Base-by-base conservation (phyloP, 2,888 invertebrate species). In the Acanthosepion lycidas region DNA sequence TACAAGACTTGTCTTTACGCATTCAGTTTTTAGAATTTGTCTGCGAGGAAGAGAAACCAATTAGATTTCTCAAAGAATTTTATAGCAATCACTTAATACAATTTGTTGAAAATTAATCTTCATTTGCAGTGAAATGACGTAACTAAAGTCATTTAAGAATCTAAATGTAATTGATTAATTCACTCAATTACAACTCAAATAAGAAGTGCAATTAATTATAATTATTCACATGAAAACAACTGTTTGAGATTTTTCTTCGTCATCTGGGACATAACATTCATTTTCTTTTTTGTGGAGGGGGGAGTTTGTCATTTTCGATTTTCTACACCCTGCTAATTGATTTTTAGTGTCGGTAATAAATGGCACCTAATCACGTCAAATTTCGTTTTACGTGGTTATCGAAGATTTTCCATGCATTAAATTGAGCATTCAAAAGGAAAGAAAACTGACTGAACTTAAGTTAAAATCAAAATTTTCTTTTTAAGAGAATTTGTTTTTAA, bases 61-160 rank as follows among this genome's bases (percentile, higher is more conserved):
- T 78, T 78, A n/a, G 64, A 64, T 64, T 64, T 78, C 78, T 12
- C n/a, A n/a, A 33, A n/a, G n/a, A 78, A 78, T n/a, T n/a, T 78
- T n/a, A n/a, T 78, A 78, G 33, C 9, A 33, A n/a, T n/a, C n/a
- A 78, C 8, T 78, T 78, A 78, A 78, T 78, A 78, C n/a, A 33
- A 78, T 78, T 78, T 78, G 12, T 78, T 12, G n/a, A 33, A 78
- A 78, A 8, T 33, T n/a, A 78, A 33, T 78, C 78, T 78, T 5
- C 33, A 78, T 78, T 78, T n/a, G 78, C n/a, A 78, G 78, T n/a
- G n/a, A 78, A 78, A 78, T 78, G 78, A 78, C 78, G 33, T 78
- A 9, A 78, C n/a, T 33, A 15, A n/a, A 33, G 12, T 5, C 9
- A 33, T 78, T 33, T 23, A 12, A 78, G 78, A 78, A 78, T 78